Conservation (phyloP, 2,888 invertebrate genomes). For the Sminthurides aquaticus region DNA sequence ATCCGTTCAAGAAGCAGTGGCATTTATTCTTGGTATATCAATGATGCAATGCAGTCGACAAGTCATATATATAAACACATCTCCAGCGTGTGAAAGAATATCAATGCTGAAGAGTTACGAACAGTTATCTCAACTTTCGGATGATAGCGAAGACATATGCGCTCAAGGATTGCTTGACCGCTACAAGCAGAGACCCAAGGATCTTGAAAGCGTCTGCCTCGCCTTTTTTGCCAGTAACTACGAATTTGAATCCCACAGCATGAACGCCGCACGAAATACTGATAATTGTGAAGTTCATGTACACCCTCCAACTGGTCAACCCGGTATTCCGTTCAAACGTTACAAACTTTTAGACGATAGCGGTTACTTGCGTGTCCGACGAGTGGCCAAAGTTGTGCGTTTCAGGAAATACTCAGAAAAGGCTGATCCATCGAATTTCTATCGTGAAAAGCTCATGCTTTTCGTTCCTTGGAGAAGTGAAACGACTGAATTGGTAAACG, state of each 20-base stretch:
- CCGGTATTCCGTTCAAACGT: no score
- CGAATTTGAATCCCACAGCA: neutral
- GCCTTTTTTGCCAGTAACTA: conserved; percentile 41
- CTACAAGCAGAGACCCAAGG: conserved; percentile 41
- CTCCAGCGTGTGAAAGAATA: conserved; percentile 40
- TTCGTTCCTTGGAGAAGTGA: conserved; percentile 45
- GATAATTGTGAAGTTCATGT: no score
- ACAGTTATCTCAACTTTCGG: conserved; percentile 30
- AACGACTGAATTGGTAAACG: conserved; percentile 8
- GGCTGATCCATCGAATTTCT: conserved; percentile 41
- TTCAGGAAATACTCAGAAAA: conserved; percentile 27
- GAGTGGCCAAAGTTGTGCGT: conserved; percentile 24
- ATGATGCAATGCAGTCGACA: conserved; percentile 10
- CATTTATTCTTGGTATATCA: conserved; percentile 28
- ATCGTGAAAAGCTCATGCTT: conserved; percentile 43
- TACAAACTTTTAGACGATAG: neutral
- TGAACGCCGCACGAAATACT: no score
- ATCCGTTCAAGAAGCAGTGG: conserved; percentile 42
- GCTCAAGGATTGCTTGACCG: conserved; percentile 36
- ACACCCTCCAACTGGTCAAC: no score
- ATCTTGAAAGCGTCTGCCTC: conserved; percentile 41
- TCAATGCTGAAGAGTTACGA: conserved; percentile 40
- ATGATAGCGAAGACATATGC: conserved; percentile 13
- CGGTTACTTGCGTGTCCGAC: conserved; percentile 15
- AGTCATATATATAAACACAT: conserved; percentile 25